Conservation (phyloP, 2,113 vertebrate genomes). For the Nothocercus nigrocapillus region DNA sequence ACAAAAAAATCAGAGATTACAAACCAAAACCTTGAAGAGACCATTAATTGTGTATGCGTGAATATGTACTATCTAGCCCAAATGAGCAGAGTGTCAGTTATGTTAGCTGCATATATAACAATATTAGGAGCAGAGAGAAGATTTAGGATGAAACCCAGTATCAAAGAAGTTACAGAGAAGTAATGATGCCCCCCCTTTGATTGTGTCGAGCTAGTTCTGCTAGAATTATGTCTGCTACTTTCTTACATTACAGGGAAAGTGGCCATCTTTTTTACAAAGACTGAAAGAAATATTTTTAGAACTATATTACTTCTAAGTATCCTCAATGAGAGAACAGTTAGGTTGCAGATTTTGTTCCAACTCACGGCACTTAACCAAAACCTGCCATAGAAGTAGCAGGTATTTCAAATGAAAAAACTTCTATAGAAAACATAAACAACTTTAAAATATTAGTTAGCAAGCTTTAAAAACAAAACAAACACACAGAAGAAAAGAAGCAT, state of each 20-base stretch:
- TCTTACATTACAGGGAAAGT: not conserved
- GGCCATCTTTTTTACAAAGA: not conserved
- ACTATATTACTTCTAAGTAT: not conserved
- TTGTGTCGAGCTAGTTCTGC: not conserved
- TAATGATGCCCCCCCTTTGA: not conserved
- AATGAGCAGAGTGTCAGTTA: not conserved
- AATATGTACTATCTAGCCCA: not conserved
- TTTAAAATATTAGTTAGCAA: not conserved
- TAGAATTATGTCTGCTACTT: not conserved
- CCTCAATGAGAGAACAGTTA: not conserved
- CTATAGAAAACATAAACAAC: not conserved
- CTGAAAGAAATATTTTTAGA: not conserved
- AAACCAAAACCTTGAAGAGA: not conserved
- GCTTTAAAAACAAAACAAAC: not conserved
- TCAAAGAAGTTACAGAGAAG: not conserved
- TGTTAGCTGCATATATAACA: not conserved
- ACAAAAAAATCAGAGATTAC: not conserved
- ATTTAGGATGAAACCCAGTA: not conserved
- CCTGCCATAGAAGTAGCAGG: not conserved
- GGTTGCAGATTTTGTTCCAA: too few species aligned
- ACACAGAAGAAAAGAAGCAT: not conserved
- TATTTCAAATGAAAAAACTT: not conserved
- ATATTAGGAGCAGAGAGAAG: not conserved
- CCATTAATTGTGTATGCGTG: accelerated
- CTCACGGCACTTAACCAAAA: not conserved